Base-by-base conservation (phyloP, 2,797 vertebrate genomes). In the Helicolenus hilgendorfi region DNA sequence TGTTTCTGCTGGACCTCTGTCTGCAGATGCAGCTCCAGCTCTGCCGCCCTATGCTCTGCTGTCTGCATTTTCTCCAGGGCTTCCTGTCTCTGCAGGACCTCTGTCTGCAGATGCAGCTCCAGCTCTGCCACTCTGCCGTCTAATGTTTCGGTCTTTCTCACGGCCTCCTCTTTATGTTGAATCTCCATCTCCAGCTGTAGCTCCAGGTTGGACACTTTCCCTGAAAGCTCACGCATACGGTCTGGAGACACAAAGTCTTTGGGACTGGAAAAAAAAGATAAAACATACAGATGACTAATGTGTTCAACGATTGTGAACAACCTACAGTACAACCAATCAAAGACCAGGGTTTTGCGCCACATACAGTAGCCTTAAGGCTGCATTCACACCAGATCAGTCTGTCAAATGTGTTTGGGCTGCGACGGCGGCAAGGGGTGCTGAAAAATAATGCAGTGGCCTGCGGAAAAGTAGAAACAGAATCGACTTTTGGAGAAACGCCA, bases 121-220 rank as follows among this genome's bases (percentile, higher is more conserved):
- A 94, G 86, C 33, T 87, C 85, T 0, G 77, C 56, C 36, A 92
- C 81, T 26, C 24, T 74, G 15, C 10, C 2, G 0, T 72, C 22
- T 11, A 91, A 38, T 0, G 18, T 20, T 11, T 85, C 76, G 1
- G 14, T 36, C 24, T 41, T 88, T 92, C n/a, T 91, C 82, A 75
- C 8, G n/a, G 89, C 94, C 2, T 85, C 85, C 76, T 88, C 89
- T 56, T 91, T 97, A 35, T 95, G 89, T 4, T 84, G 85, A 41
- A 20, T 77, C 79, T 96, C 86, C 0, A 31, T 70, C 27, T 96
- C 94, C 11, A 97, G 60, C 64, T 95, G 94, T 27, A 68, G 13
- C 76, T 97, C 94, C 55, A 97, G 89, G 58, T 72, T 72, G 5
- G 93, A 91, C 35, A 97, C 56, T 84, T 95, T 96, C 8, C 69